Conservation (phyloP, 2,797 vertebrate species). For the Furcifer pardalis region DNA sequence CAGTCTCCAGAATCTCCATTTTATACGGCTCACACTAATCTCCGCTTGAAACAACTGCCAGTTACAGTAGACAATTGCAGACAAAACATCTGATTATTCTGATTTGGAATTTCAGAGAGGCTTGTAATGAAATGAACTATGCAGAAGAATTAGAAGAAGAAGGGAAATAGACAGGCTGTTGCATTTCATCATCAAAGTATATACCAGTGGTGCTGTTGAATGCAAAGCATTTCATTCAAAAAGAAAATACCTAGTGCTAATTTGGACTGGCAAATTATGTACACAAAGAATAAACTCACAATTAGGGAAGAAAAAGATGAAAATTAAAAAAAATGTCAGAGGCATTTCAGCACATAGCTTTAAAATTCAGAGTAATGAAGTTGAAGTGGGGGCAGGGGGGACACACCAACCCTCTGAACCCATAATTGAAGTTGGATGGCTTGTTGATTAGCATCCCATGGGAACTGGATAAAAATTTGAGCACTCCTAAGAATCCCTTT, state of each 20-base stretch:
- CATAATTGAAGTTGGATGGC: conserved; percentile 59
- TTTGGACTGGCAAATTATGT: conserved; percentile 70
- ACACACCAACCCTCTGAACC: conserved; percentile 40
- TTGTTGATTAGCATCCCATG: conserved; percentile 60
- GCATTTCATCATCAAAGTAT: conserved; percentile 61
- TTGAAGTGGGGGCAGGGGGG: not conserved
- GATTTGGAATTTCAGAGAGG: not conserved
- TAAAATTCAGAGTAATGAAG: conserved; percentile 46
- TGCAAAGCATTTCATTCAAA: conserved; percentile 56
- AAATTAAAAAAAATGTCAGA: conserved; percentile 31
- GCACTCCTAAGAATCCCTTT: conserved; percentile 64
- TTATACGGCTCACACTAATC: not conserved
- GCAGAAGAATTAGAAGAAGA: not conserved
- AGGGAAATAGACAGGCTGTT: conserved; percentile 41
- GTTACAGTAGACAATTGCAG: not conserved
- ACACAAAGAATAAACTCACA: conserved; percentile 48
- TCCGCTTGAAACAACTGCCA: not conserved
- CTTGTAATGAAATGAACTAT: not conserved
- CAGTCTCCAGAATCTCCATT: not conserved
- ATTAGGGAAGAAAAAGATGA: conserved; percentile 25
- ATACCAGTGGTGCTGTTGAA: conserved; percentile 66
- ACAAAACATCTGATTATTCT: not conserved
- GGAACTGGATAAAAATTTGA: conserved; percentile 61
- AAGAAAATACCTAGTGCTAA: conserved; percentile 62
- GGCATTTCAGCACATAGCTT: conserved; percentile 36